These are phyloP conservation scores for Menidia beryllina DNA, from an alignment of 2,113 vertebrate genomes.

Conservation along the genomic window DNA sequence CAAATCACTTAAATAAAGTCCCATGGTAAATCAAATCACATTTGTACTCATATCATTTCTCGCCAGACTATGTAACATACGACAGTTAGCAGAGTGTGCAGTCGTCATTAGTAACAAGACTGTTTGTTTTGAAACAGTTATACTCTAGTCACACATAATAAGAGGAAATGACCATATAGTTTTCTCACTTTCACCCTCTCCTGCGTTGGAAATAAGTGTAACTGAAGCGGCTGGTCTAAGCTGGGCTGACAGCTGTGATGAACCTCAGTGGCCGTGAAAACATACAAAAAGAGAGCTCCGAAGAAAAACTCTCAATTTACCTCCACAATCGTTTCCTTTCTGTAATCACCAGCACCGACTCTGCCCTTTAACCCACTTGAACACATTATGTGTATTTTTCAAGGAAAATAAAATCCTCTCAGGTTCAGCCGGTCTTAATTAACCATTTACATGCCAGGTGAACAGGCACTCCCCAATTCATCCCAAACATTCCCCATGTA, in stretches of 20 bases:
- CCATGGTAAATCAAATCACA: slow-evolving; percentile 41
- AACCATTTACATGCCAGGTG: slow-evolving; percentile 34
- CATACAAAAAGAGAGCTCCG: slow-evolving; percentile 65
- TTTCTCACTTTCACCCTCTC: slow-evolving; percentile 71
- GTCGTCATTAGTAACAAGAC: slow-evolving; percentile 56
- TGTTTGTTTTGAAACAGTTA: slow-evolving; percentile 73
- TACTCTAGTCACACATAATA: slow-evolving; percentile 63
- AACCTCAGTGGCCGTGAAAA: slow-evolving; percentile 73
- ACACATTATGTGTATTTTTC: slow-evolving; percentile 57
- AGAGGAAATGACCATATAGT: slow-evolving; percentile 72
- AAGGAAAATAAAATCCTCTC: slow-evolving; percentile 55
- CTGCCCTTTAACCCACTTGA: slow-evolving; percentile 69
- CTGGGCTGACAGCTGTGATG: slow-evolving; percentile 74
- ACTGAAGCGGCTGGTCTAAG: slow-evolving; percentile 65
- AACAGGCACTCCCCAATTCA: neutral
- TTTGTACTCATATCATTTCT: slow-evolving; percentile 35
- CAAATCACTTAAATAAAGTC: slow-evolving; percentile 2
- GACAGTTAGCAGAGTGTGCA: slow-evolving; percentile 19
- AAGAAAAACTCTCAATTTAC: slow-evolving; percentile 72
- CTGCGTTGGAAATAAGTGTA: slow-evolving; percentile 62
- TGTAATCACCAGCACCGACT: slow-evolving; percentile 67
- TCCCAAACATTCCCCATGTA: neutral
- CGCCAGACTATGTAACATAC: slow-evolving; percentile 25
- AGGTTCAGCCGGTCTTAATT: slow-evolving; percentile 60
- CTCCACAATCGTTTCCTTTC: slow-evolving; percentile 68